Evolutionary conservation across 2,888 invertebrate species (phyloP), one percentile per base, ranked within the genome.

Genomic region (Blastobasis adustella): DNA sequence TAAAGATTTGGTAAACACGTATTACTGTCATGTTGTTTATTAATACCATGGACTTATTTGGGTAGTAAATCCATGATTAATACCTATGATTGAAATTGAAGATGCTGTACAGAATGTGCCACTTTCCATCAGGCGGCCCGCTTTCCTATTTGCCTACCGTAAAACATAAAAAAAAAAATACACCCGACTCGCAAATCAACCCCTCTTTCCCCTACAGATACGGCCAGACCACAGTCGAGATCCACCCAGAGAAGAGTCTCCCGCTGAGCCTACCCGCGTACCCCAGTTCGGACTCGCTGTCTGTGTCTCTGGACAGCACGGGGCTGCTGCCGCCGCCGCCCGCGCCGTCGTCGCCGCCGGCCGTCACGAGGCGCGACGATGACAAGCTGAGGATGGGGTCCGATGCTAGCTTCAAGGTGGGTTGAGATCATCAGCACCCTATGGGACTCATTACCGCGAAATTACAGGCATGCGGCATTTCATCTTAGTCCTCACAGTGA

Each of bases 371-470:
- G 23, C 82, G 83, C 57, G 86, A 87, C 5, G 86, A 85, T 1
- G 85, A 87, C 52, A 85, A 86, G 51, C 71, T 78, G 54, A 88
- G 94, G 58, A 94, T 94, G 61, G 94, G 94, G 45, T 94, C 94
- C 63, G 94, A 94, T 79, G 94, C 94, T 73, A 94, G 94, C 86
- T 95, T 95, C 84, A 94, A 94, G 92, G 94, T 94, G 75, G 77
- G 59, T 61, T 38, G 7, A 6, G 38, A 41, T 52, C 45, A 10
- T 36, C 6, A 9, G 10, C 9, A 49, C n/a, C 8, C 5, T 39
- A 38, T 37, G 37, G 40, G 10, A 8, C 10, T 10, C 5, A 23
- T 23, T 23, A 23, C 23, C n/a, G n/a, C n/a, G n/a, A n/a, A n/a
- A n/a, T n/a, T n/a, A n/a, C n/a, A n/a, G n/a, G n/a, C n/a, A n/a